Base-by-base conservation (phyloP, 92 coral and sea anemone genomes). In the Phenganax subtilis region DNA sequence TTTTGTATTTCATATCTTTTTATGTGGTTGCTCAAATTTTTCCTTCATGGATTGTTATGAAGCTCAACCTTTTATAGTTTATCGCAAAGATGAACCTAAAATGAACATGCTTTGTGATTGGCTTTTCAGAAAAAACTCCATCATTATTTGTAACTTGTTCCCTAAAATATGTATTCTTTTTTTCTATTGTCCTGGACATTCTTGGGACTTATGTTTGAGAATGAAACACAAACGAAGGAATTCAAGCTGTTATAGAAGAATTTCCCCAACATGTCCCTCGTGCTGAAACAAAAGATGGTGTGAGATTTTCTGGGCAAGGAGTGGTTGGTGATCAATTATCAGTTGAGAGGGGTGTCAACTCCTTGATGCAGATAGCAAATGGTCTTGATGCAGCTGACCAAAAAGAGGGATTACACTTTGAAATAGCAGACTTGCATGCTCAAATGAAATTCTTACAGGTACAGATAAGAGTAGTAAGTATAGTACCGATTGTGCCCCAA, bases 171-270 rank as follows among this genome's bases (percentile, higher is more conserved):
- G 25, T 20, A 20, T 20, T 20, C 0, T 20, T 20, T 20, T 20
- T 20, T 20, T 20, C 25, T 20, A 20, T 20, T 20, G 25, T 20
- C 25, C 25, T 20, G 25, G 25, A 20, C 25, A 20, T 90, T 72
- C 84, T 88, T 76, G 91, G 91, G 60, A 88, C 86, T 89, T 82
- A 20, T 88, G 16, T 87, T 84, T 59, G 82, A 90, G 29, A 85
- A 81, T 81, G 90, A 88, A 90, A 86, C 53, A 87, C 84, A 58
- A 87, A 84, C 0, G 89, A 83, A 80, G 93, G 93, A 1, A 86
- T 90, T 16, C 47, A 83, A 78, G 31, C 51, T 55, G 87, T 90
- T 10, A 30, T 90, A 11, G 80, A 81, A 58, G 73, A 81, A 14
- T 62, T 90, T 25, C 88, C 86, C 47, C 57, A 83, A 28, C 85